These are phyloP conservation scores for Amphipoea oculea DNA, from an alignment of 2,888 invertebrate genomes.

Conservation along the genomic window DNA sequence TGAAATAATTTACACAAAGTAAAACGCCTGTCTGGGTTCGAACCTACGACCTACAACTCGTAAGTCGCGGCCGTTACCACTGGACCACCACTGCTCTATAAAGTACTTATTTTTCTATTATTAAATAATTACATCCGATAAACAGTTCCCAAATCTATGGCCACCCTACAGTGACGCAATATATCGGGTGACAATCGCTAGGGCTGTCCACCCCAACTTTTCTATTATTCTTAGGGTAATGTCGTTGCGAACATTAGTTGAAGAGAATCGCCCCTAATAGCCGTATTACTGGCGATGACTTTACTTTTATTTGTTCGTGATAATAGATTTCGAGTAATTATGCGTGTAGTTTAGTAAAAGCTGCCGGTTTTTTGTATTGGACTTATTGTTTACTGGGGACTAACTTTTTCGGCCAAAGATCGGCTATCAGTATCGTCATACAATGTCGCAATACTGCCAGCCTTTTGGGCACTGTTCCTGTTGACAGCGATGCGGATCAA, in stretches of 20 bases:
- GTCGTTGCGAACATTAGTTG: conserved; percentile 79
- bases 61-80: too few species aligned
- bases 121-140: background rate
- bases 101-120: background rate
- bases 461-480: background rate
- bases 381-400: background rate
- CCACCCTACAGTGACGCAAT: conserved; percentile 75
- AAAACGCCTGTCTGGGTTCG: too few species aligned
- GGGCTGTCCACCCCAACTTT: conserved; percentile 74
- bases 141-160: conserved; percentile 50
- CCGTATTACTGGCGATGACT: conserved; percentile 71
- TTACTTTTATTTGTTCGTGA: conserved; percentile 60
- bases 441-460: background rate
- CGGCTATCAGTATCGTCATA: background rate
- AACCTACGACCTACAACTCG: too few species aligned
- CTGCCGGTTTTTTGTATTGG: conserved; percentile 8
- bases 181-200: conserved; percentile 81
- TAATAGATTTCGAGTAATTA: conserved; percentile 51
- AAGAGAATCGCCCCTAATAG: conserved; percentile 80
- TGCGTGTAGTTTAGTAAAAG: conserved; percentile 16
- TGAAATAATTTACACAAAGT: too few species aligned
- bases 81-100: background rate
- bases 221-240: conserved; percentile 84
- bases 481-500: too few species aligned
- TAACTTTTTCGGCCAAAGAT: background rate